A percentile compares a stretch with the other conserved stretches of the same genome.
These are phyloP conservation scores for Muscina levida DNA, from an alignment of 2,888 invertebrate species.

Conservation along the genomic window DNA sequence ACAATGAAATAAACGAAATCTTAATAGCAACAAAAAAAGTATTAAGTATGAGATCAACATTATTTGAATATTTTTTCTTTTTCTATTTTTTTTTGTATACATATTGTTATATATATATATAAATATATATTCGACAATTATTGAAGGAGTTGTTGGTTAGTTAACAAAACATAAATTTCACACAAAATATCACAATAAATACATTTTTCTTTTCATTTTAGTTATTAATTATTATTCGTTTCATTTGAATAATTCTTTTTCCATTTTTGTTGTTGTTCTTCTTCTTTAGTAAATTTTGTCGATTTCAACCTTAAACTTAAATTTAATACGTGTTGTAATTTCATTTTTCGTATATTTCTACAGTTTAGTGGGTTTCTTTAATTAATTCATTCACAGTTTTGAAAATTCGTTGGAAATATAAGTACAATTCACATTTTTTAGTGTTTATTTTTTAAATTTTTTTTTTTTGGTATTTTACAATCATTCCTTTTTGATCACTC, in stretches of 20 bases:
- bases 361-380: slow-evolving; percentile 24
- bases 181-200: slow-evolving; percentile 14
- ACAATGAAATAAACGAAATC: background rate
- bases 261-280: background rate
- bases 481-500: no score
- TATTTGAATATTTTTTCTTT: slow-evolving; percentile 22
- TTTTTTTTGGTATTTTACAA: slow-evolving; percentile 3
- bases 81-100: no score
- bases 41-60: slow-evolving; percentile 28
- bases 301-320: slow-evolving; percentile 57
- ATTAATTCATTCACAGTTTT: slow-evolving; percentile 1
- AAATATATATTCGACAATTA: slow-evolving; percentile 33
- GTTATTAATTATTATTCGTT: no score
- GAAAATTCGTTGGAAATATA: slow-evolving; percentile 31
- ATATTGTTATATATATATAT: no score
- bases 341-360: slow-evolving; percentile 17
- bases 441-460: slow-evolving; percentile 18
- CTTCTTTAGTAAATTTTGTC: background rate
- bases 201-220: slow-evolving; percentile 11
- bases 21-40: slow-evolving; percentile 10
- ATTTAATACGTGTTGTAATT: slow-evolving; percentile 30
- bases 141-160: background rate
- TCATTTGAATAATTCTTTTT: slow-evolving; percentile 3
- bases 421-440: slow-evolving; percentile 43
- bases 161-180: slow-evolving; percentile 21